Conservation (phyloP, 2,888 invertebrate species). For the Rotaria magnacalcarata region DNA sequence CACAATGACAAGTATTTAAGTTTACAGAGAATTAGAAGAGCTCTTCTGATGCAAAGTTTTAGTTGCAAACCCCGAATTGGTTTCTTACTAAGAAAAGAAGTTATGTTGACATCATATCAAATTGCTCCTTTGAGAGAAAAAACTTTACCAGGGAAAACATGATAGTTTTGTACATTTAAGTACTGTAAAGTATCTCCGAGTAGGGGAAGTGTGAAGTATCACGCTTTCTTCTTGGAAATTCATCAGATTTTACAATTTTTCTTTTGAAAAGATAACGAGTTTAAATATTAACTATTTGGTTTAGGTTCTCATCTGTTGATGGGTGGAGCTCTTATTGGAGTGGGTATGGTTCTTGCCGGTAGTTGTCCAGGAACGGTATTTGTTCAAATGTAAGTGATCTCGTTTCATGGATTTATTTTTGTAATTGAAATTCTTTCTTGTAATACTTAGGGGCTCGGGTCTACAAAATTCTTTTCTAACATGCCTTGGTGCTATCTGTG, state of each 20-base stretch:
- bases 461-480: neutral
- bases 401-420: neutral
- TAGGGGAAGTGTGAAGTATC: no score
- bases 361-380: neutral
- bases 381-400: neutral
- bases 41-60: no score
- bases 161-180: no score
- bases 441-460: neutral
- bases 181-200: no score
- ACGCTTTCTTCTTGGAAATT: no score
- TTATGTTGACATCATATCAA: neutral
- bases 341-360: neutral
- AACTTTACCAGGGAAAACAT: no score
- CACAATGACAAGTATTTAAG: no score
- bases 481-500: neutral
- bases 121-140: no score
- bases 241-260: no score
- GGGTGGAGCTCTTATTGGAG: neutral
- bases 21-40: no score
- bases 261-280: no score
- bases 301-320: neutral
- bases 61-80: no score
- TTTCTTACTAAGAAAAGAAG: neutral
- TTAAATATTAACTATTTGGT: neutral
- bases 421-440: neutral